A percentile compares a stretch with the other conserved stretches of the same genome.
Evolutionary conservation across 2,888 invertebrate species (phyloP).

Genomic region (Heliconius ethilla): DNA sequence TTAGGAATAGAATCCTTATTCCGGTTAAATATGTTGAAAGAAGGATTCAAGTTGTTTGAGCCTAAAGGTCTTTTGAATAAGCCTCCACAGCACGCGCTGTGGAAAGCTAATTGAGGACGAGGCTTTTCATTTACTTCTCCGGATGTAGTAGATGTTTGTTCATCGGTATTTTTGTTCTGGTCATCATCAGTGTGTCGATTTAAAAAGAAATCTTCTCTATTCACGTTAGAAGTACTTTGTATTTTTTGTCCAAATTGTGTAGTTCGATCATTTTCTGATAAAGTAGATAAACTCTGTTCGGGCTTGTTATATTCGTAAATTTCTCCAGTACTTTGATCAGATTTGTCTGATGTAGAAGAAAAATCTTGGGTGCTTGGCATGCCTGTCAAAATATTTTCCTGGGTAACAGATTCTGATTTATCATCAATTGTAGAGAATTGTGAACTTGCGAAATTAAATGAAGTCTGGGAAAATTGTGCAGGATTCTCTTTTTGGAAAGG

Average conservation of each 20-base stretch:
- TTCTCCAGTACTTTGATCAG: constrained; percentile 27
- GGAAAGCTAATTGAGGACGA: constrained; percentile 19
- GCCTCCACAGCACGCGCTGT: constrained; percentile 15
- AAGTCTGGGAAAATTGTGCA: background rate
- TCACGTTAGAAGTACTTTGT: background rate
- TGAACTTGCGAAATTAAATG: background rate
- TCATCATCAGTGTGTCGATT: constrained; percentile 10
- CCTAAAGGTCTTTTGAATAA: constrained; percentile 2
- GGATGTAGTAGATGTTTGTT: background rate
- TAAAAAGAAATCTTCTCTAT: background rate
- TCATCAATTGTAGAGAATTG: background rate
- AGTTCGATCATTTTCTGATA: constrained; percentile 12
- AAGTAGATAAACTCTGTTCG: constrained; percentile 25
- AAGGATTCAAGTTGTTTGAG: background rate
- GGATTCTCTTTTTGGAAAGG: background rate
- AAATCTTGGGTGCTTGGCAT: background rate
- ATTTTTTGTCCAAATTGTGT: constrained; percentile 20
- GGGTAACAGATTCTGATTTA: constrained; percentile 9
- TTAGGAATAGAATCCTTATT: background rate
- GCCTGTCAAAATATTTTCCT: background rate
- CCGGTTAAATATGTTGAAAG: background rate
- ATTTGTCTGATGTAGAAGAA: background rate
- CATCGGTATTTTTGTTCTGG: constrained; percentile 9
- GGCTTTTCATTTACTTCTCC: background rate
- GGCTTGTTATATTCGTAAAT: constrained; percentile 45